phyloP scores from a whole-genome alignment of 2,888 invertebrate species.

The Thereva unica region DNA sequence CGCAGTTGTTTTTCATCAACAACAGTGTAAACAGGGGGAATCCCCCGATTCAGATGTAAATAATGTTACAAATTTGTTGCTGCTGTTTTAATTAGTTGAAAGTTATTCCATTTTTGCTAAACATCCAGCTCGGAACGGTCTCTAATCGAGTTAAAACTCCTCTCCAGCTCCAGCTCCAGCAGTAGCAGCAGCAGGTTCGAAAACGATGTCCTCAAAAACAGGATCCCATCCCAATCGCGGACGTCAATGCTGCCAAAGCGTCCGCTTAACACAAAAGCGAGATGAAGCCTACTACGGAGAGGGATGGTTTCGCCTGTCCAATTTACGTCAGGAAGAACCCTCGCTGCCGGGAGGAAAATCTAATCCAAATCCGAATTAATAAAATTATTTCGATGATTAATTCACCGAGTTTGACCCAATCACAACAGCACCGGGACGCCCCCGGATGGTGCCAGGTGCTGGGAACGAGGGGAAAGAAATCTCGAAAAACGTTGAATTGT shows the following conservation, averaged over 20 bases:
- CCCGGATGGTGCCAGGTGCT: not conserved
- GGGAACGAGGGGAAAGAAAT: not conserved
- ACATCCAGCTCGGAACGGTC: not conserved
- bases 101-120: conserved; percentile 18
- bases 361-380: conserved; percentile 38
- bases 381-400: conserved; percentile 41
- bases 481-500: not conserved
- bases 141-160: not conserved
- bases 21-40: not conserved
- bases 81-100: conserved; percentile 29
- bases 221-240: not conserved
- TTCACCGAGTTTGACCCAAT: conserved; percentile 31
- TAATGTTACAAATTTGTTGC: conserved; percentile 24
- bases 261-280: too few species aligned
- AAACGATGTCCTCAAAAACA: too few species aligned
- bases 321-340: conserved; percentile 11
- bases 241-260: not conserved
- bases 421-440: conserved; percentile 8
- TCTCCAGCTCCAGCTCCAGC: not conserved
- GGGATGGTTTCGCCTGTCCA: conserved; percentile 9
- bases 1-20: not conserved
- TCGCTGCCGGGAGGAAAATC: conserved; percentile 10
- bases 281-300: not conserved
- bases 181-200: too few species aligned
- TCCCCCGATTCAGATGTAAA: conserved; percentile 27